Evolutionary conservation across 1,140 invertebrate species (phyloP), one percentile per base, ranked within the genome.

Genomic region (Polypedilum pembai): DNA sequence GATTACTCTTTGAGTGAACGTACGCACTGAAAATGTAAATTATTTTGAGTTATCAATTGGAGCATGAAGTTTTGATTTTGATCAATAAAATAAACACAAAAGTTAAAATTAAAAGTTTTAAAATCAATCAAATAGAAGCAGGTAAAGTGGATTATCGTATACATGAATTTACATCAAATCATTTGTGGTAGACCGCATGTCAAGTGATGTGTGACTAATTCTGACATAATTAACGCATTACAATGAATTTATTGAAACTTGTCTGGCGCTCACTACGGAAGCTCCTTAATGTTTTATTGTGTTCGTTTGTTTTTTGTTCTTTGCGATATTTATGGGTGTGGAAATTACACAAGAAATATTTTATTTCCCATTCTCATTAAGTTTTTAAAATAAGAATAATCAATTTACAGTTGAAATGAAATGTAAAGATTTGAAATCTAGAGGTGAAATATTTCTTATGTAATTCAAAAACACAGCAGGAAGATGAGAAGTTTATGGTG

Each of bases 181-280:
- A 33, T 56, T 56, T 56, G 45, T n/a, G 12, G 45, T 56, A 1
- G n/a, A 56, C 45, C 45, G 45, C 8, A 56, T n/a, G 15, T 56
- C 45, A 56, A 56, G 10, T 56, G 45, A 56, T 56, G 45, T 56
- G 45, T 56, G 45, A 56, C 45, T 56, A 56, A 56, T 56, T 56
- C 45, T 56, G 45, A 56, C 45, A 56, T 56, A 56, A 56, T 56
- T 56, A 56, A 56, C 45, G 45, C 45, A 56, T 56, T 56, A 56
- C 8, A 56, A n/a, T n/a, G 45, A n/a, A 56, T n/a, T n/a, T n/a
- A 12, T 56, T 12, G 8, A 56, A 3, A 56, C 12, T 56, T 33
- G 24, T 33, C 24, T 33, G 24, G 24, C 24, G 24, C 24, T 33
- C 24, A 33, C 12, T 56, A 56, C 12, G 45, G 45, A 56, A 56